These are phyloP conservation scores for Sebastes matsubarae DNA, from an alignment of 2,797 vertebrate genomes.

Conservation along the genomic window DNA sequence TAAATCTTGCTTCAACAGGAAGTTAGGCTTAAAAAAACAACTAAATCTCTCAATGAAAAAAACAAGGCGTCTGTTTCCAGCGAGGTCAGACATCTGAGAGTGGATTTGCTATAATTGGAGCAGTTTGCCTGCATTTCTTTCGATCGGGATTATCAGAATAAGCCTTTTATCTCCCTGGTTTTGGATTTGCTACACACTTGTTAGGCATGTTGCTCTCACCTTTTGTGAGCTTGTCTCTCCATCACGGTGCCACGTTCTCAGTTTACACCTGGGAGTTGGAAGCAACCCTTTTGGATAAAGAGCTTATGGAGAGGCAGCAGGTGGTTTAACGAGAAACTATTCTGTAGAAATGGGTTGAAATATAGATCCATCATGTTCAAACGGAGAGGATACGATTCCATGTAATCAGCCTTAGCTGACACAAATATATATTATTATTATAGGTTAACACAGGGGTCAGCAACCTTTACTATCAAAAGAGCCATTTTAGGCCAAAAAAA, in stretches of 20 bases:
- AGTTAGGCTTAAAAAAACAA: too few relatives aligned
- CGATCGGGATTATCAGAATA: slow-evolving; percentile 50
- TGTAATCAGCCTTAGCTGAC: not conserved
- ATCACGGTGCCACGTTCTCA: slow-evolving; percentile 18
- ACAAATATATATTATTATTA: too few relatives aligned
- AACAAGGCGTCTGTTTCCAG: not conserved
- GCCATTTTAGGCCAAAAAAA: too few relatives aligned
- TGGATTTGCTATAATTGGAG: slow-evolving; percentile 50
- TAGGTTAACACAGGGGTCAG: too few relatives aligned
- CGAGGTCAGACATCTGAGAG: slow-evolving; percentile 32
- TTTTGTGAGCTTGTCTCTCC: slow-evolving; percentile 39
- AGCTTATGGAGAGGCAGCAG: not conserved
- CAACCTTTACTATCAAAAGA: too few relatives aligned
- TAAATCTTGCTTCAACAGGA: not conserved
- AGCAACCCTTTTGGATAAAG: not conserved
- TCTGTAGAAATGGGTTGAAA: not conserved
- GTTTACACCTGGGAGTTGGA: slow-evolving; percentile 34
- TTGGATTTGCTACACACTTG: slow-evolving; percentile 24
- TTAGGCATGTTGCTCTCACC: slow-evolving; percentile 14
- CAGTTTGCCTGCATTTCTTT: slow-evolving; percentile 43
- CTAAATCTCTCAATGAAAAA: too few relatives aligned
- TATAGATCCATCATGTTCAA: not conserved
- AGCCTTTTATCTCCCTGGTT: slow-evolving; percentile 16
- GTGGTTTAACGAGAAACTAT: not conserved
- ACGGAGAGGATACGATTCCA: not conserved